Conservation (phyloP, 2,797 vertebrate species). For the Melanotaenia parkinsoni region DNA sequence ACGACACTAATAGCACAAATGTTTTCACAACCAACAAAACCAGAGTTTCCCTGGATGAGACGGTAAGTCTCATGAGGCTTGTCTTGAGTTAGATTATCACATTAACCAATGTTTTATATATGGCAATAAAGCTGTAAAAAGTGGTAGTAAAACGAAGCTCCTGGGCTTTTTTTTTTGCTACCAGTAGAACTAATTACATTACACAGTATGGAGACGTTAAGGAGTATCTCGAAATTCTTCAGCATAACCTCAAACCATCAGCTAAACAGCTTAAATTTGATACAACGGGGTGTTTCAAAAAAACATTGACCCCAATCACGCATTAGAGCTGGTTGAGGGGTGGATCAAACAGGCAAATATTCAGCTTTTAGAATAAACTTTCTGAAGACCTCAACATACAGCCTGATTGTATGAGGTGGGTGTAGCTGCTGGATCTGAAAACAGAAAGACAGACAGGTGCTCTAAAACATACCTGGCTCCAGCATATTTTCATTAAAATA, state of each 20-base stretch:
- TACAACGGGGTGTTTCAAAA: too few species aligned
- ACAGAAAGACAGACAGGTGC: background rate
- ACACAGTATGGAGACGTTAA: too few species aligned
- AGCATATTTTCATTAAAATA: background rate
- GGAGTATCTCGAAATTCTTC: too few species aligned
- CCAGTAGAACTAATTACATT: too few species aligned
- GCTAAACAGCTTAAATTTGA: too few species aligned
- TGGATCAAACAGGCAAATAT: background rate
- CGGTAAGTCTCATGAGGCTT: conserved; percentile 70
- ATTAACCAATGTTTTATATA: background rate
- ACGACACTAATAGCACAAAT: conserved; percentile 22
- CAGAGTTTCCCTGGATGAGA: conserved; percentile 76
- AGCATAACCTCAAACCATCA: too few species aligned
- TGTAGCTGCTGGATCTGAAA: background rate
- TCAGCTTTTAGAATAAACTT: background rate
- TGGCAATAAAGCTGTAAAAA: too few species aligned
- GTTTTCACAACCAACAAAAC: conserved; percentile 73
- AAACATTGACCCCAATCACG: too few species aligned
- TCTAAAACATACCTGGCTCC: background rate
- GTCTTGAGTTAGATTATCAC: background rate
- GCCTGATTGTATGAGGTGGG: background rate
- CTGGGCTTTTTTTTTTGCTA: too few species aligned
- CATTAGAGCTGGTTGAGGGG: background rate
- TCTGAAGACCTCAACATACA: background rate
- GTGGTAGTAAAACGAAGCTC: too few species aligned